These are phyloP conservation scores for Malaclemys terrapin DNA, from an alignment of 2,113 vertebrate species.

Conservation along the genomic window DNA sequence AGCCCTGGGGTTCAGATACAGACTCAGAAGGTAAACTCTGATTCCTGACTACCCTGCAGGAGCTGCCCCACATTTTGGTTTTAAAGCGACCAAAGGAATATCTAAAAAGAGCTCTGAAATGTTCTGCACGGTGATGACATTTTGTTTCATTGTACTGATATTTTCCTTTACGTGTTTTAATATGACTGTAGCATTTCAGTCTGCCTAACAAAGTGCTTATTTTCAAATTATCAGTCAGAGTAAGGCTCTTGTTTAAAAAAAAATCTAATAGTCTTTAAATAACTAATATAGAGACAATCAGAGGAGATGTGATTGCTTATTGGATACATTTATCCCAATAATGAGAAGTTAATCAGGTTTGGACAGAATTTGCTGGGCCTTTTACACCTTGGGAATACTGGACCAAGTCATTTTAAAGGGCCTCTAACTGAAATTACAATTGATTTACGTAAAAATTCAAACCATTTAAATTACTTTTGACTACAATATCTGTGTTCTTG, in stretches of 20 bases:
- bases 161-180: background rate
- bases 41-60: rapidly evolving
- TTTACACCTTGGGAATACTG: conserved; percentile 28
- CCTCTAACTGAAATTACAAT: conserved; percentile 31
- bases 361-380: conserved; percentile 27
- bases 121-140: background rate
- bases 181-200: background rate
- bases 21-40: background rate
- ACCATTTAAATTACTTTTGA: conserved; percentile 50
- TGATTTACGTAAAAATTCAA: conserved; percentile 49
- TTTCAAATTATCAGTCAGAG: conserved; percentile 21
- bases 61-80: background rate
- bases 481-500: background rate
- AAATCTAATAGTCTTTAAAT: conserved; percentile 41
- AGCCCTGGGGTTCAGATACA: background rate
- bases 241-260: background rate
- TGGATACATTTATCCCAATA: conserved; percentile 2
- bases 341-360: conserved; percentile 17
- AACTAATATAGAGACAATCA: background rate
- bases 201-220: background rate
- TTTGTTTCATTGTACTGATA: background rate
- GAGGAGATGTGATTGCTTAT: background rate
- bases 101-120: background rate
- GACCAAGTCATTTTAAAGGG: conserved; percentile 18
- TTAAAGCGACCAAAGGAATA: background rate